Evolutionary conservation across 1,140 invertebrate species (phyloP).

Genomic region (Drosophila busckii): DNA sequence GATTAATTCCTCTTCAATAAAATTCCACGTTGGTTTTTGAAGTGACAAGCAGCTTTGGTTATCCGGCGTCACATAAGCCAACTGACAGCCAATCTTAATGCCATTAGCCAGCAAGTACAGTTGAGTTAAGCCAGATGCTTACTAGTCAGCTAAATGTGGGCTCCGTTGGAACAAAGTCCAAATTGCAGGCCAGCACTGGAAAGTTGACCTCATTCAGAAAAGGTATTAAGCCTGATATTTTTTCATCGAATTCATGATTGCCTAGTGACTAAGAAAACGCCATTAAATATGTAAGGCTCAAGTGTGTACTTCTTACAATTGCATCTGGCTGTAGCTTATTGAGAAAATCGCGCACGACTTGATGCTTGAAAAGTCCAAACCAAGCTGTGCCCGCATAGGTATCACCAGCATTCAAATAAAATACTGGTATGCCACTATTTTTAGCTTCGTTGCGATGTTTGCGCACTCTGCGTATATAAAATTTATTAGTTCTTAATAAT

Average conservation of each 20-base stretch:
- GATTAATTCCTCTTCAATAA: conserved; percentile 87
- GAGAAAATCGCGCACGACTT: conserved; percentile 86
- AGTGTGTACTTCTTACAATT: conserved; percentile 86
- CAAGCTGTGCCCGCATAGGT: conserved; percentile 92
- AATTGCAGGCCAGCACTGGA: conserved; percentile 88
- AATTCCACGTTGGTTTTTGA: conserved; percentile 84
- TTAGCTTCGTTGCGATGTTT: conserved; percentile 81
- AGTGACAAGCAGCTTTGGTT: conserved; percentile 85
- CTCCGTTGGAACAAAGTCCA: conserved; percentile 85
- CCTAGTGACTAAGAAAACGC: conserved; percentile 88
- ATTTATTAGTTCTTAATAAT: background rate
- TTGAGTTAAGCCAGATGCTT: conserved; percentile 82
- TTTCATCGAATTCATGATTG: conserved; percentile 96
- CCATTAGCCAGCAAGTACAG: conserved; percentile 83
- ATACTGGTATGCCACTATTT: conserved; percentile 80
- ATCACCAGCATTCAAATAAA: conserved; percentile 93
- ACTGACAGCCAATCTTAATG: conserved; percentile 89
- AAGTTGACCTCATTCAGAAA: conserved; percentile 86
- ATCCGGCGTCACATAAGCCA: conserved; percentile 92
- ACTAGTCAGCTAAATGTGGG: conserved; percentile 79
- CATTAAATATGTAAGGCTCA: background rate
- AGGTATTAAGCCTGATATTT: conserved; percentile 85
- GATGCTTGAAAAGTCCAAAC: conserved; percentile 89
- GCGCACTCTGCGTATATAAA: conserved; percentile 80
- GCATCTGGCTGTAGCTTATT: conserved; percentile 89